Base-by-base conservation (phyloP, 2,888 invertebrate species). In the Hirtodrosophila trivittata region DNA sequence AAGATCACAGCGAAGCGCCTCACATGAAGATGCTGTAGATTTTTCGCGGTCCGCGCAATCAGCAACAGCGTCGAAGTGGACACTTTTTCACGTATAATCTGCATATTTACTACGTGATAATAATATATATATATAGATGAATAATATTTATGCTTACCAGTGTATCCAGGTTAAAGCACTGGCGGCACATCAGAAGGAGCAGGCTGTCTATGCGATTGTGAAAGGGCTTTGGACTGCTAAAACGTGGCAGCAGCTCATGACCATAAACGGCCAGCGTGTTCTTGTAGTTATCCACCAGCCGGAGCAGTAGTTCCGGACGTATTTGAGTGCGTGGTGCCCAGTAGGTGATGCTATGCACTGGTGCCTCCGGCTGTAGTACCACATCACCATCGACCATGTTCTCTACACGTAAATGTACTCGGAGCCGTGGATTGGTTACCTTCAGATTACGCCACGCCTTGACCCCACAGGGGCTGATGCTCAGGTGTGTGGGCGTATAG, bases 41-140 rank as follows among this genome's bases (percentile, higher is more conserved):
- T 93, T 77, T 92, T 93, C 0, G 93, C 94, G 1, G 93, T 93
- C 41, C 92, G 92, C 0, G 94, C 95, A 37, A 96, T 91, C 9
- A 96, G 91, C 35, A 96, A 90, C 10, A 95, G 92, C 0, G 96
- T 96, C 0, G 94, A 92, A 1, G 96, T 95, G 3, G 96, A 96
- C 56, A 97, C 92, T 78, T 94, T 92, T 88, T 96, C 96, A 5
- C 95, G 93, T 18, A 95, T 92, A 73, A 94, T 91, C 95, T 95
- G 83, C 0, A 32, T 4, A 7, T 21, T 3, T 21, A 7, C n/a
- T n/a, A n/a, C n/a, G n/a, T n/a, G n/a, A n/a, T n/a, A n/a, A n/a
- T n/a, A n/a, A 3, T 8, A 13, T 16, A 18, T 16, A 18, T 5
- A 18, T 9, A 18, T 16, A 8, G 1, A 4, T 12, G 30, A 38